Evolutionary conservation across 2,888 invertebrate genomes (phyloP).

Genomic region (Dasysyrphus tricinctus): DNA sequence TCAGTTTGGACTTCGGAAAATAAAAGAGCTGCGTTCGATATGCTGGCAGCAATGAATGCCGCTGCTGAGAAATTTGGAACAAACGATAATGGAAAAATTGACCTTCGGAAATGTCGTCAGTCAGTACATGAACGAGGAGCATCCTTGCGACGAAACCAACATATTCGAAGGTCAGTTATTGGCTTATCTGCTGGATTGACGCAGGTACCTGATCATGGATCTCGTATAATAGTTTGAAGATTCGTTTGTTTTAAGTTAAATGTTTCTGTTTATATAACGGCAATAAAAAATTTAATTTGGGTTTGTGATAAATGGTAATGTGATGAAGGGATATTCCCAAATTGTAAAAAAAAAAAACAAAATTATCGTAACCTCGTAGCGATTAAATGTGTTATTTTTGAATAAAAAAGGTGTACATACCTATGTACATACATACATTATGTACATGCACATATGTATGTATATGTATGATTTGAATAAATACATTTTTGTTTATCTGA

Average conservation of each 20-base stretch:
- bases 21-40: slow-evolving; percentile 82
- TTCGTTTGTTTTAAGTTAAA: not conserved
- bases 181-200: slow-evolving; percentile 49
- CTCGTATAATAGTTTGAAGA: slow-evolving; percentile 58
- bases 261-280: slow-evolving; percentile 7
- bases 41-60: slow-evolving; percentile 82
- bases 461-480: not conserved
- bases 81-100: slow-evolving; percentile 47
- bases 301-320: slow-evolving; percentile 31
- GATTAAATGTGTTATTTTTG: not conserved
- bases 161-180: slow-evolving; percentile 61
- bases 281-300: slow-evolving; percentile 30
- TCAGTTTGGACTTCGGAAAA: slow-evolving; percentile 82
- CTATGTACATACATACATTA: no score
- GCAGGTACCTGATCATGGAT: slow-evolving; percentile 38
- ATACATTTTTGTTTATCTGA: not conserved
- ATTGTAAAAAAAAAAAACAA: slow-evolving; percentile 20
- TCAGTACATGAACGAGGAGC: slow-evolving; percentile 80
- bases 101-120: slow-evolving; percentile 79
- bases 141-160: slow-evolving; percentile 78
- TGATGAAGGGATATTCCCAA: slow-evolving; percentile 41
- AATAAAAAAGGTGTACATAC: not conserved
- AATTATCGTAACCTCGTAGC: not conserved
- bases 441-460: no score
- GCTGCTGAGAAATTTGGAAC: slow-evolving; percentile 76